Evolutionary conservation across 2,797 vertebrate genomes (phyloP).

Genomic region (Poeciliopsis paucimaculata): DNA sequence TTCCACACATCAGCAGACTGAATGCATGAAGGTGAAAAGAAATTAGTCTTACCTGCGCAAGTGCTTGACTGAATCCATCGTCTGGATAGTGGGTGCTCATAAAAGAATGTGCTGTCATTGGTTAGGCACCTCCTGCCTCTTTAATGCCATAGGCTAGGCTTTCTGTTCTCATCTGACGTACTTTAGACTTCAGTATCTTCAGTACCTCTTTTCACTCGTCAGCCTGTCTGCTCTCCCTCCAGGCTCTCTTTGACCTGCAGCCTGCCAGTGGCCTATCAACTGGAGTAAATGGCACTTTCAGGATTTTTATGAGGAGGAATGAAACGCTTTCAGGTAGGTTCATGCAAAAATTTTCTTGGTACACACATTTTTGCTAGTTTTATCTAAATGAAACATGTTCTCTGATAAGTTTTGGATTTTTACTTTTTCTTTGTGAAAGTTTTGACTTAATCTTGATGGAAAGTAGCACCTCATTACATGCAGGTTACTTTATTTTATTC

Average conservation of each 20-base stretch:
- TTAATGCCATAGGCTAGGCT: conserved; percentile 26
- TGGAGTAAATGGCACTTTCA: background rate
- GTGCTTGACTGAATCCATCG: conserved; percentile 27
- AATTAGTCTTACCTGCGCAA: conserved; percentile 50
- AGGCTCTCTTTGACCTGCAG: conserved; percentile 9
- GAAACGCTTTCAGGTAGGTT: conserved; percentile 38
- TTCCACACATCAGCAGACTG: conserved; percentile 22
- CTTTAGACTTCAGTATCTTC: conserved; percentile 21
- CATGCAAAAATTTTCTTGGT: background rate
- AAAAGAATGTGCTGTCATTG: conserved; percentile 42
- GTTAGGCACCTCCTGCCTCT: conserved; percentile 5
- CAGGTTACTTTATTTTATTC: background rate
- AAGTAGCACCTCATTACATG: background rate
- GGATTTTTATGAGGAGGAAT: conserved; percentile 8
- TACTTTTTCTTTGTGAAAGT: background rate
- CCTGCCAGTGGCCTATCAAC: background rate
- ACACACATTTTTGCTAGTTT: background rate
- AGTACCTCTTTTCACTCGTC: conserved; percentile 15
- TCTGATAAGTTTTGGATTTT: background rate
- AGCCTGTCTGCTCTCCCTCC: background rate
- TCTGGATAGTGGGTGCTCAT: conserved; percentile 23
- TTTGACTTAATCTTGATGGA: background rate
- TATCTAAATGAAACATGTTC: background rate
- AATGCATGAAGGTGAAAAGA: conserved; percentile 47
- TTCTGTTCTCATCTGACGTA: conserved; percentile 22